These are phyloP conservation scores for Andrena trimmerana DNA, from an alignment of 2,888 invertebrate genomes.

Conservation along the genomic window DNA sequence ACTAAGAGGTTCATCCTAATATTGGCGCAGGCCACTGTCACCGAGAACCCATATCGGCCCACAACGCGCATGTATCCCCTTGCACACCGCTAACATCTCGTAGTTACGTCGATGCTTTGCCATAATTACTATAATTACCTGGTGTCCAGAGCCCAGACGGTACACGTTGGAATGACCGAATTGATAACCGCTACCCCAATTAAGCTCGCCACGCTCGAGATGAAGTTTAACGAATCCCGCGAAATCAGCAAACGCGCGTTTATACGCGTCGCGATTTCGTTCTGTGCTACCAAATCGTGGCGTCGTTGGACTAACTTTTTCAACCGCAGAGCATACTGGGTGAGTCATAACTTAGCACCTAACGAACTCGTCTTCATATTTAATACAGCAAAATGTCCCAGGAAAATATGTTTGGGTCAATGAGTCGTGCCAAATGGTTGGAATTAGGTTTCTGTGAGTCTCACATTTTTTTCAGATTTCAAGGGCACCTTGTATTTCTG, in stretches of 20 bases:
- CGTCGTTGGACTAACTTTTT: neutral
- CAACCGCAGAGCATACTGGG: neutral
- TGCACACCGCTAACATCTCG: slow-evolving; percentile 16
- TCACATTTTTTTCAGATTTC: too few relatives aligned
- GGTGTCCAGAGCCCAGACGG: slow-evolving; percentile 66
- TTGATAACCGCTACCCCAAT: slow-evolving; percentile 55
- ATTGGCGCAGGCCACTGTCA: slow-evolving; percentile 43
- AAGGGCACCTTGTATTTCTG: too few relatives aligned
- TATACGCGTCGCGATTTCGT: neutral
- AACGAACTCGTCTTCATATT: too few relatives aligned
- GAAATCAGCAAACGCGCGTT: slow-evolving; percentile 1
- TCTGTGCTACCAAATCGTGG: neutral
- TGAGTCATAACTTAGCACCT: too few relatives aligned
- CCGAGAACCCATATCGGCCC: slow-evolving; percentile 30
- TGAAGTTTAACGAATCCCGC: slow-evolving; percentile 34
- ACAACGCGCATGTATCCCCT: slow-evolving; percentile 2
- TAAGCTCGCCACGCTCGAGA: slow-evolving; percentile 34
- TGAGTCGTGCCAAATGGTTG: too few relatives aligned
- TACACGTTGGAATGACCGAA: slow-evolving; percentile 44
- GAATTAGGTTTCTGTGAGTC: too few relatives aligned
- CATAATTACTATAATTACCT: slow-evolving; percentile 78
- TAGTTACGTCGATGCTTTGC: slow-evolving; percentile 72
- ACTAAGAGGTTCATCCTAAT: slow-evolving; percentile 58
- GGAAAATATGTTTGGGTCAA: too few relatives aligned
- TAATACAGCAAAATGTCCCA: too few relatives aligned